Base-by-base conservation (phyloP, 2,888 invertebrate genomes). In the Clostera curtula region DNA sequence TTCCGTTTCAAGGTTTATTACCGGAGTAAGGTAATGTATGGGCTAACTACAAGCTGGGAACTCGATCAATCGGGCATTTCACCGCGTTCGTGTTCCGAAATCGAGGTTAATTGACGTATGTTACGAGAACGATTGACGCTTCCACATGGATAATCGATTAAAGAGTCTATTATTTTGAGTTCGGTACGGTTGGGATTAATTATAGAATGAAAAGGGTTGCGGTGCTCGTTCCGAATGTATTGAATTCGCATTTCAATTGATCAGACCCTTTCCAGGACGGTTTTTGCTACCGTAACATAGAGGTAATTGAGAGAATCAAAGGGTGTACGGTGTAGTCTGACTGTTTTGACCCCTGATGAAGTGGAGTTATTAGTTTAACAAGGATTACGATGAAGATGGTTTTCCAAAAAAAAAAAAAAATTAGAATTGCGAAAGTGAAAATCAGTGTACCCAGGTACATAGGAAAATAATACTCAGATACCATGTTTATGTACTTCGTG, bases 141-240 rank as follows among this genome's bases (percentile, higher is more conserved):
- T 61, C 64, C 58, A 66, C 61, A 59, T 59, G 59, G 64, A 59
- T 62, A 61, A 70, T 69, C 69, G 63, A 50, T 72, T 71, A 67
- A 64, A 69, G 68, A 67, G 69, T 60, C 69, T 67, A 72, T 76
- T 69, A 75, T 72, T 68, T 63, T 59, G 58, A 61, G 60, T 62
- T 63, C 61, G 59, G 49, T 60, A 56, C 61, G 62, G 67, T 69
- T 61, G 57, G 69, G 69, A 70, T 75, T 77, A 75, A 79, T 79
- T 75, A 79, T 70, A 67, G 64, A 65, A 64, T 70, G 71, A 74
- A 76, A 73, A 74, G 76, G 72, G 74, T 63, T 67, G 40, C 61
- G 68, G 68, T 65, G 67, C 65, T 68, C 66, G 68, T 72, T 70
- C 66, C 48, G 53, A 60, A 49, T 48, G 57, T 61, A 71, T 73